These are phyloP conservation scores for Psephotus haematonotus DNA, from an alignment of 2,113 vertebrate species.

Conservation along the genomic window DNA sequence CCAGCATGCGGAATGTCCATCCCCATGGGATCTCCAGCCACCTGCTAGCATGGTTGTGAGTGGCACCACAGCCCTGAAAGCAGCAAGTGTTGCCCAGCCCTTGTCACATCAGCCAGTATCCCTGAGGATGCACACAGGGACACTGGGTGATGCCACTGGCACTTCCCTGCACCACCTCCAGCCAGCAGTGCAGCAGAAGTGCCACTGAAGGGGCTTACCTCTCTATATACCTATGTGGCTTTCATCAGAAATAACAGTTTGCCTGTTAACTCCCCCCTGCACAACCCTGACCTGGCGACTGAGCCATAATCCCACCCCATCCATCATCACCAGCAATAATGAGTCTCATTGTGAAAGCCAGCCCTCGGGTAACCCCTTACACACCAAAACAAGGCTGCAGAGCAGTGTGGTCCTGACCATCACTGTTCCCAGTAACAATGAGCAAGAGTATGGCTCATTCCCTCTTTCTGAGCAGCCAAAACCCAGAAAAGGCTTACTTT, in stretches of 20 bases:
- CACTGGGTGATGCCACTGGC: background rate
- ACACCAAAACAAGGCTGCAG: background rate
- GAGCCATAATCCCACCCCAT: background rate
- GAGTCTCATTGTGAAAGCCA: background rate
- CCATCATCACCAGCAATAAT: background rate
- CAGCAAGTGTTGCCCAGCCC: background rate
- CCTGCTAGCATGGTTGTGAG: background rate
- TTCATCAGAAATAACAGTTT: background rate
- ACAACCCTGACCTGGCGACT: rapidly evolving
- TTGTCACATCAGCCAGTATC: background rate
- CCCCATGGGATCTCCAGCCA: background rate
- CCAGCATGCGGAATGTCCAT: rapidly evolving
- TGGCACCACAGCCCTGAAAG: background rate
- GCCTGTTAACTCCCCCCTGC: background rate
- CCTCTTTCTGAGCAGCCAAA: background rate
- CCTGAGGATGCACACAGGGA: rapidly evolving
- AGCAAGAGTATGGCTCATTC: background rate
- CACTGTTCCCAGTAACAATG: background rate
- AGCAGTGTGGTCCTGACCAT: background rate
- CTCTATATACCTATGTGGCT: background rate
- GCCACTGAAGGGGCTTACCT: rapidly evolving
- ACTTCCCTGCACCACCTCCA: background rate
- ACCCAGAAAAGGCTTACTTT: background rate
- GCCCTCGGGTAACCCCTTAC: background rate
- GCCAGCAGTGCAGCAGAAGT: background rate